Evolutionary conservation across 2,888 invertebrate genomes (phyloP).

Genomic region (Tenthredo notha): DNA sequence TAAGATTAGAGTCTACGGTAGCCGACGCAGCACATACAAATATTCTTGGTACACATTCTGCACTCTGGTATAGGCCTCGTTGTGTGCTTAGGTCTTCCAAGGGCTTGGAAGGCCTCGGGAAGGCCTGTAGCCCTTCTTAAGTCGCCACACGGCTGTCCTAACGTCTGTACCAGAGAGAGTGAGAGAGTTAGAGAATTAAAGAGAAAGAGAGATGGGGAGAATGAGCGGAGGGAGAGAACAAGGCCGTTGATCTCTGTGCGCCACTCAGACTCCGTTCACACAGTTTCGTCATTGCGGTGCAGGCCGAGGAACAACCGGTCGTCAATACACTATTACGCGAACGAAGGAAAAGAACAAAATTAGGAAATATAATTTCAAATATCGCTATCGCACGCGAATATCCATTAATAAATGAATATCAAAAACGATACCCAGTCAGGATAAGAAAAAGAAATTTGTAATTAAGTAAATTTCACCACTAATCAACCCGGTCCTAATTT

Average conservation of each 20-base stretch:
- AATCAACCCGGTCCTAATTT: background rate
- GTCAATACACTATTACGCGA: conserved; percentile 15
- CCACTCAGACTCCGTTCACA: conserved; percentile 40
- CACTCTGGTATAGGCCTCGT: conserved; percentile 8
- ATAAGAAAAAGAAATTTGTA: background rate
- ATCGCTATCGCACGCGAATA: background rate
- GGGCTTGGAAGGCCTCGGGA: conserved; percentile 35
- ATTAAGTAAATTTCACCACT: background rate
- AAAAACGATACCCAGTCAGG: background rate
- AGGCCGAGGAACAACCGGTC: conserved; percentile 13
- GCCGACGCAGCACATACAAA: conserved; percentile 47
- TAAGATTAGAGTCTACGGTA: conserved; percentile 48
- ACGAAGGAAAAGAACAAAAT: background rate
- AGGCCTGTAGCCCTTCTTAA: conserved; percentile 44
- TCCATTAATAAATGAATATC: background rate
- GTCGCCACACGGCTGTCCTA: conserved; percentile 21
- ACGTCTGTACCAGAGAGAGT: background rate
- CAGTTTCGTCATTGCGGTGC: conserved; percentile 31
- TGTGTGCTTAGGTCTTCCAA: conserved; percentile 35
- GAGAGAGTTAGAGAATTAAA: background rate
- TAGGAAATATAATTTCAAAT: background rate
- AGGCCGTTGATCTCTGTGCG: conserved; percentile 48
- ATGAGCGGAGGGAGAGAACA: conserved; percentile 30
- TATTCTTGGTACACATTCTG: conserved; percentile 51
- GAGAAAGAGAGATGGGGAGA: background rate